Base-by-base conservation (phyloP, 1,140 invertebrate species). In the Rhysida immarginata region DNA sequence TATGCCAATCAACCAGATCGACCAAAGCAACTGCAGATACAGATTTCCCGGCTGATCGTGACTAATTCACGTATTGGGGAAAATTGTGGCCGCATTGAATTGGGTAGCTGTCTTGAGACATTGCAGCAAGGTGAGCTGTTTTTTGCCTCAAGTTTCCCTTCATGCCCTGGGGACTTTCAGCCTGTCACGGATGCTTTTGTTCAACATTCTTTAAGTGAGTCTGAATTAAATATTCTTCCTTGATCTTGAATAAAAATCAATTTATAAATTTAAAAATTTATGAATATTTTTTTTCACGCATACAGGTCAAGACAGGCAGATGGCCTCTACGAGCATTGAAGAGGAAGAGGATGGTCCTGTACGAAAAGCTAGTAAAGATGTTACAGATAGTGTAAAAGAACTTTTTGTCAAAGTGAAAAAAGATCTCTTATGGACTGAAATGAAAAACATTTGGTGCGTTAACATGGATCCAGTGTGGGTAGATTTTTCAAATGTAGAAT, bases 381-480 rank as follows among this genome's bases (percentile, higher is more conserved):
- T n/a, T n/a, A n/a, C n/a, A n/a, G n/a, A n/a, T n/a, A n/a, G n/a
- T n/a, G n/a, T 63, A 48, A 48, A 58, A 16, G 53, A 63, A 35
- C 49, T 59, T 24, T 16, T 46, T 13, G 58, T 56, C 58, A 60
- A 56, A 14, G 29, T 57, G 20, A 8, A 25, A 20, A 44, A 52
- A 42, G 60, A 86, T 66, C 69, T 88, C 51, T 71, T 92, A 27
- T 91, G 85, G 84, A 81, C 81, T 0, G 86, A 91, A 65, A 78
- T 81, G 14, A 79, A 85, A 62, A 81, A 88, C 64, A 78, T 96
- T 8, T 94, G 92, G 90, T 89, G 85, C 66, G 78, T 88, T 16
- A 78, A 80, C 63, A 72, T 89, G 20, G 91, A 96, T 68, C 90
- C 92, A 0, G 77, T 94, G 29, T 96, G 90, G 89, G 82, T 85